These are phyloP conservation scores for Pomatorhinus ruficollis DNA, from an alignment of 2,113 vertebrate species.

Conservation along the genomic window DNA sequence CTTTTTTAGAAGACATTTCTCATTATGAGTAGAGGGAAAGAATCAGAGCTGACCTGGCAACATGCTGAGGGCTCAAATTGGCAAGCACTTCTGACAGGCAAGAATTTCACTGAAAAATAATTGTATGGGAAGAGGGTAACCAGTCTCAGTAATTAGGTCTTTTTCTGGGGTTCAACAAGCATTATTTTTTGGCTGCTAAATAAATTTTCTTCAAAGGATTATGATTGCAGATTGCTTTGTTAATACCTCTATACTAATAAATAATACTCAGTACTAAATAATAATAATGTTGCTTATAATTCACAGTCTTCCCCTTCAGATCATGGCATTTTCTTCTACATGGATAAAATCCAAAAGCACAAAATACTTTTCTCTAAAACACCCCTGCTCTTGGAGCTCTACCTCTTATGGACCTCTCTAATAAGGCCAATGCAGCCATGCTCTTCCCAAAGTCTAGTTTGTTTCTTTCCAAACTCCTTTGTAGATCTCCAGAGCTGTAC, in stretches of 20 bases:
- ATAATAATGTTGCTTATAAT: not conserved
- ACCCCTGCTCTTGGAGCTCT: not conserved
- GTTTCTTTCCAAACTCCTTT: not conserved
- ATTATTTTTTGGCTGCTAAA: not conserved
- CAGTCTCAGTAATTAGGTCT: not conserved
- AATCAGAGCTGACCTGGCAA: not conserved
- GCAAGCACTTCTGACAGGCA: not conserved
- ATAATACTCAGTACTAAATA: not conserved
- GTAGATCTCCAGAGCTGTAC: not conserved
- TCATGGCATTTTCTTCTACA: not conserved
- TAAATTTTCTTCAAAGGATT: not conserved
- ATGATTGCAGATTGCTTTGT: not conserved
- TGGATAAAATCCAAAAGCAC: not conserved
- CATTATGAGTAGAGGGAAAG: not conserved
- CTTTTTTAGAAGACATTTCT: not conserved
- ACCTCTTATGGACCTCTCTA: not conserved
- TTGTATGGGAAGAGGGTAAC: not conserved
- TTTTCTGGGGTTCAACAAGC: not conserved
- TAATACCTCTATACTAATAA: not conserved
- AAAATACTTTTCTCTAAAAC: not conserved
- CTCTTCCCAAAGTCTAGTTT: not conserved
- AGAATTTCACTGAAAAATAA: not conserved
- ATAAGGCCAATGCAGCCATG: not conserved
- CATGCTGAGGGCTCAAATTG: not conserved
- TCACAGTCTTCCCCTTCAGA: not conserved